A percentile compares a stretch with the other conserved stretches of the same genome.
phyloP scores from a whole-genome alignment of 1,140 invertebrate genomes.

The Metaphire vulgaris region DNA sequence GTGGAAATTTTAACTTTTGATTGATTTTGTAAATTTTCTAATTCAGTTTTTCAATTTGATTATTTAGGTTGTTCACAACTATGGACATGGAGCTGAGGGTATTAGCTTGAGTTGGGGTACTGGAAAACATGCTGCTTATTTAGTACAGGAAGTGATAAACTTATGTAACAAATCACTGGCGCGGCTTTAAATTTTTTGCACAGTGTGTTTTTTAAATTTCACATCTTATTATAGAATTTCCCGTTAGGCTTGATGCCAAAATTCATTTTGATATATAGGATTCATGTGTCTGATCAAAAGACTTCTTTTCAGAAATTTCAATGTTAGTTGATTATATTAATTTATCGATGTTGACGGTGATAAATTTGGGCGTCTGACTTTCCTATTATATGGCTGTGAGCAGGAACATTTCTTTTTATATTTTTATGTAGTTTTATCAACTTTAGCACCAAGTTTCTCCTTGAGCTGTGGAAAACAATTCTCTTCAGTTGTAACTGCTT shows the following conservation, averaged over 20 bases:
- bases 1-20: too few relatives aligned
- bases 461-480: too few relatives aligned
- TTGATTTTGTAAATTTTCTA: too few relatives aligned
- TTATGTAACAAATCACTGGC: not conserved
- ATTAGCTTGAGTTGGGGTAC: conserved; percentile 83
- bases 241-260: not conserved
- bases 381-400: too few relatives aligned
- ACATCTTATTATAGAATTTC: not conserved
- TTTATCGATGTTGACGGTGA: too few relatives aligned
- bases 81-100: conserved; percentile 87
- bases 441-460: too few relatives aligned
- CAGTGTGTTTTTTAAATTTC: not conserved
- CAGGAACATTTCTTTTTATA: too few relatives aligned
- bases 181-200: not conserved
- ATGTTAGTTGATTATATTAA: not conserved
- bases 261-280: not conserved
- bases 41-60: not conserved
- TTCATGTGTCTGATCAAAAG: not conserved
- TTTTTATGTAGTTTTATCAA: too few relatives aligned
- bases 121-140: conserved; percentile 63
- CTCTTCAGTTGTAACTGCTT: too few relatives aligned
- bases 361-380: too few relatives aligned
- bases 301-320: not conserved
- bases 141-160: conserved; percentile 55
- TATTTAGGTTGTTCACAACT: conserved; percentile 69